Base-by-base conservation (phyloP, 35 echinoderm and acorn worm species). In the Lytechinus variegatus region DNA sequence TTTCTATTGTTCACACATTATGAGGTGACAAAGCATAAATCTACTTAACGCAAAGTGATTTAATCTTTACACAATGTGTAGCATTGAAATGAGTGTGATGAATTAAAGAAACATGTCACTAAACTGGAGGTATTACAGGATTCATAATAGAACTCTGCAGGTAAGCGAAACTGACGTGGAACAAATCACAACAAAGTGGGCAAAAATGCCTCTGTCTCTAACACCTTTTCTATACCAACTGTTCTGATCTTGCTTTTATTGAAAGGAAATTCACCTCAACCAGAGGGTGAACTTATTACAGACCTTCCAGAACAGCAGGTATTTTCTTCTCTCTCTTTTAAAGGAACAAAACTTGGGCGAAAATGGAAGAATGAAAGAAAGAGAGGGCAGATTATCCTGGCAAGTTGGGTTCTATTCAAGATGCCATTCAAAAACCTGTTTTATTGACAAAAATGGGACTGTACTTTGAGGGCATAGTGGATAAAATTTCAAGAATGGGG, bases 171-270 rank as follows among this genome's bases (percentile, higher is more conserved):
- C 92, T 93, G 92, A 57, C 92, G 54, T 93, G 92, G 28, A n/a
- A 93, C 92, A 93, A 93, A 93, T 93, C 92, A 93, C 92, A 93
- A 57, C 92, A 54, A 93, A 93, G 14, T 93, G 92, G 92, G 27
- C 92, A 57, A 57, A 57, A 55, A 12, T 54, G 27, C 92, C 92
- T 57, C 52, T 54, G 21, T 93, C 55, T 54, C 53, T 57, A 93
- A n/a, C 52, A n/a, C 54, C 92, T 57, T 57, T 93, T 93, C 53
- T 93, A 5, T 55, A 27, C 92, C 54, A 54, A 93, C n/a, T 93
- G 92, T 93, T 93, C 21, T 56, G 54, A 93, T 57, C 92, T 93
- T 33, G 8, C 10, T 12, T 44, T 9, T 54, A 44, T 27, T 54
- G 92, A 93, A 93, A 93, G 53, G 55, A 93, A 93, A 93, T 10